A percentile compares a stretch with the other conserved stretches of the same genome.
Evolutionary conservation across 2,113 vertebrate species (phyloP).

Genomic region (Conger conger): DNA sequence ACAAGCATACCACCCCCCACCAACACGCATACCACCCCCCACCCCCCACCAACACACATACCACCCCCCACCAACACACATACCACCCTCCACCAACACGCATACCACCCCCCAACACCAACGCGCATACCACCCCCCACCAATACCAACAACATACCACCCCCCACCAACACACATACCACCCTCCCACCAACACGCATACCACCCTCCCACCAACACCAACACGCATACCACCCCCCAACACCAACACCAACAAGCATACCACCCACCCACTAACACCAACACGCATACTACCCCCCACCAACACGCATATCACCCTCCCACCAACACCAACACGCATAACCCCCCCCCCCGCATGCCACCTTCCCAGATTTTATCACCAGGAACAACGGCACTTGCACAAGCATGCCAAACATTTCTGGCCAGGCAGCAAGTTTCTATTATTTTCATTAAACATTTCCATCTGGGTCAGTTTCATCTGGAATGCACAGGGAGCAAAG

Average conservation of each 20-base stretch:
- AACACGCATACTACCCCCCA: neutral
- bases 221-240: neutral
- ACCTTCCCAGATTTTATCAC: slow-evolving; percentile 19
- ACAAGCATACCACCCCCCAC: neutral
- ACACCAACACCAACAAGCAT: neutral
- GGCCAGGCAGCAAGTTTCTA: slow-evolving; percentile 31
- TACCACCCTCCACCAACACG: neutral
- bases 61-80: neutral
- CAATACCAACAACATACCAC: neutral
- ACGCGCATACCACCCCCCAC: neutral
- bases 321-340: too few relatives aligned
- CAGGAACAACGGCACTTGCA: slow-evolving; percentile 2
- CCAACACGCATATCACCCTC: neutral
- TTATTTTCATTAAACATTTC: slow-evolving; percentile 60
- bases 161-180: neutral
- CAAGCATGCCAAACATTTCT: slow-evolving; percentile 18
- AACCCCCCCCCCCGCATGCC: neutral
- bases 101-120: neutral
- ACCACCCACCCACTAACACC: too few relatives aligned
- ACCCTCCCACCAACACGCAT: neutral
- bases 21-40: neutral
- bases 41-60: neutral
- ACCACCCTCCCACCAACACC: neutral
- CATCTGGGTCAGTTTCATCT: slow-evolving; percentile 57
- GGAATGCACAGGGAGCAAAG: slow-evolving; percentile 21